Evolutionary conservation across 2,797 vertebrate species (phyloP).

Genomic region (Synaphobranchus kaupii): DNA sequence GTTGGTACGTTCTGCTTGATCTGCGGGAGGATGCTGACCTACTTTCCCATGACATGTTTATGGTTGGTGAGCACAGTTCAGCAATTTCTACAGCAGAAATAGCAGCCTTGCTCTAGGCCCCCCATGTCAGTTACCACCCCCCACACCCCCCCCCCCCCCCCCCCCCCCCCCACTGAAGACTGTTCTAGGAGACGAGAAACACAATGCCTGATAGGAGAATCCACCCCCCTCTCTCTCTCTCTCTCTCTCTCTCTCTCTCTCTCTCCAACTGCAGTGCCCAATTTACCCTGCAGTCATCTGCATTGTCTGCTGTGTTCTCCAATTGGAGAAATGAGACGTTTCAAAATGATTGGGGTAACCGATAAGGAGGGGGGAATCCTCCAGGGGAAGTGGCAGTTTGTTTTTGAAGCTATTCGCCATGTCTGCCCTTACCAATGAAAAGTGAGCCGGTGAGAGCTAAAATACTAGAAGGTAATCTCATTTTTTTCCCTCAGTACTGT

Average conservation of each 20-base stretch:
- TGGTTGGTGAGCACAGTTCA: slow-evolving; percentile 68
- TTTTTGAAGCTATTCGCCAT: slow-evolving; percentile 12
- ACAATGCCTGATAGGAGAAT: slow-evolving; percentile 8
- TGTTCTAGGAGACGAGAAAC: neutral
- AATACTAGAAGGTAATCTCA: neutral
- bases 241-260: neutral
- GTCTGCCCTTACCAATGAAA: neutral
- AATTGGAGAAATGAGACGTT: slow-evolving; percentile 13
- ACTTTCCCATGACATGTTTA: slow-evolving; percentile 71
- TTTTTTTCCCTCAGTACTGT: neutral
- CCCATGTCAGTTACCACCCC: slow-evolving; percentile 53
- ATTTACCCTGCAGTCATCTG: slow-evolving; percentile 10
- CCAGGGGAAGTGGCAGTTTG: neutral
- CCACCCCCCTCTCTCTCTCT: no score
- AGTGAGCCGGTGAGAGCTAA: neutral
- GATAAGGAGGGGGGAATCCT: neutral
- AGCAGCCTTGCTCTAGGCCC: slow-evolving; percentile 64
- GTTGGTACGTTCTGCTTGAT: slow-evolving; percentile 55
- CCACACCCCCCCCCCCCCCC: neutral
- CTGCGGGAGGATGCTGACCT: slow-evolving; percentile 65
- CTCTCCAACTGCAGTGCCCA: neutral
- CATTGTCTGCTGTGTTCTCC: slow-evolving; percentile 6
- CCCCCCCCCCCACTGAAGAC: neutral
- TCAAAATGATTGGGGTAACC: neutral
- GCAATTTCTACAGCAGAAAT: slow-evolving; percentile 67